Conservation (phyloP, 2,113 vertebrate genomes). For the Oceanites oceanicus region DNA sequence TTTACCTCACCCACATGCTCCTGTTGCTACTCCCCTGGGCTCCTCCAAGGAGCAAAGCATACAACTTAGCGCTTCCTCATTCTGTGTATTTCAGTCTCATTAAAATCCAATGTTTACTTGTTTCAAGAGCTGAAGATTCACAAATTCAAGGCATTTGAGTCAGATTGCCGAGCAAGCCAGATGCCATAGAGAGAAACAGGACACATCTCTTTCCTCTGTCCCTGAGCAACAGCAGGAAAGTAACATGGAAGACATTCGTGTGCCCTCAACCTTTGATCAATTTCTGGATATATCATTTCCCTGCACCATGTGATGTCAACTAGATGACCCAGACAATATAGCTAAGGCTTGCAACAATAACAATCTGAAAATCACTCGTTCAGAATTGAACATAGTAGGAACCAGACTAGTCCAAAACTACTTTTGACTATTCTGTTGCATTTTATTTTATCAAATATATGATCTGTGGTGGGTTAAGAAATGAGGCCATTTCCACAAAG, state of each 20-base stretch:
- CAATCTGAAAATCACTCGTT: not conserved
- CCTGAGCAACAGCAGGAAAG: not conserved
- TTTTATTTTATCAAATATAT: not conserved
- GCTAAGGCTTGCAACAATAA: not conserved
- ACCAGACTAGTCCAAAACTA: not conserved
- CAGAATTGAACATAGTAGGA: not conserved
- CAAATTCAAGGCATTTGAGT: not conserved
- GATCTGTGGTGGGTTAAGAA: not conserved
- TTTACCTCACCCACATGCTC: not conserved
- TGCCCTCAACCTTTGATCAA: not conserved
- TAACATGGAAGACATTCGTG: not conserved
- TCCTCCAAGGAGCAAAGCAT: not conserved
- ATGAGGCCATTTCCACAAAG: not conserved
- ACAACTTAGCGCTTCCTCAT: not conserved
- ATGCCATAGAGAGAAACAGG: not conserved
- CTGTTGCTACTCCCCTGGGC: not conserved
- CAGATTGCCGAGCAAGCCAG: not conserved
- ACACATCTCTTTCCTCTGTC: not conserved
- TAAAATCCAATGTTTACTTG: not conserved
- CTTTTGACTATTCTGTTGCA: not conserved
- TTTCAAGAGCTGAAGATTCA: not conserved
- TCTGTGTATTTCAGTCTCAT: not conserved
- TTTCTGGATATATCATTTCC: not conserved
- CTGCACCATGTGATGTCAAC: not conserved
- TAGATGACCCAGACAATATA: not conserved